Base-by-base conservation (phyloP, 2,797 vertebrate species). In the Numenius phaeopus region DNA sequence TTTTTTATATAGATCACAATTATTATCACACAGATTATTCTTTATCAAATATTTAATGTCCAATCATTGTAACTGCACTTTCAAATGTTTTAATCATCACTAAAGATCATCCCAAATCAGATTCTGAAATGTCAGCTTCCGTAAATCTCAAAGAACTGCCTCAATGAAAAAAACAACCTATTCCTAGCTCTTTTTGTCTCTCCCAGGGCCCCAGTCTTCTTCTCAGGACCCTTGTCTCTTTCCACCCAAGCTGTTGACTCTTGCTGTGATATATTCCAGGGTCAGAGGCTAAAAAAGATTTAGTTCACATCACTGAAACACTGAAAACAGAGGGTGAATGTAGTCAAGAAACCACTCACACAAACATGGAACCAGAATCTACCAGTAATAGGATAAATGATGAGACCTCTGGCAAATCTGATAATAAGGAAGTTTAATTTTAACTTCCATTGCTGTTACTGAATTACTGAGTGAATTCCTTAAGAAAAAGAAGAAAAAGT, bases 341-440 rank as follows among this genome's bases (percentile, higher is more conserved):
- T 14, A 17, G 26, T 71, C 44, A 78, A 72, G 50, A 89, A 49
- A 52, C 9, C 47, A 47, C 50, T 87, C 61, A 91, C 39, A 61
- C 24, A 92, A 91, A 95, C 50, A 90, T 2, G 8, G 50, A 83
- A 73, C 4, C 19, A 42, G 47, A 49, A 86, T 66, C 86, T 92
- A 92, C 22, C 22, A 90, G 34, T 83, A 92, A 92, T 1, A 70
- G 58, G 46, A 87, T 77, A 88, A 85, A 90, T 0, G 2, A 94
- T 52, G 70, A 83, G 61, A 96, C 18, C 39, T 32, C 77, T 90
- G 83, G 90, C 70, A 97, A 93, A 90, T 72, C 79, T 93, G 94
- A 75, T 96, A 96, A 89, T 44, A 92, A 47, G n/a, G 66, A 93
- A 95, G 59, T 93, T 96, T 46, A 92, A 96, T 75, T 96, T 96